A percentile compares a stretch with the other conserved stretches of the same genome.
phyloP scores from a whole-genome alignment of 2,888 invertebrate species.

The Lamproptera curius region DNA sequence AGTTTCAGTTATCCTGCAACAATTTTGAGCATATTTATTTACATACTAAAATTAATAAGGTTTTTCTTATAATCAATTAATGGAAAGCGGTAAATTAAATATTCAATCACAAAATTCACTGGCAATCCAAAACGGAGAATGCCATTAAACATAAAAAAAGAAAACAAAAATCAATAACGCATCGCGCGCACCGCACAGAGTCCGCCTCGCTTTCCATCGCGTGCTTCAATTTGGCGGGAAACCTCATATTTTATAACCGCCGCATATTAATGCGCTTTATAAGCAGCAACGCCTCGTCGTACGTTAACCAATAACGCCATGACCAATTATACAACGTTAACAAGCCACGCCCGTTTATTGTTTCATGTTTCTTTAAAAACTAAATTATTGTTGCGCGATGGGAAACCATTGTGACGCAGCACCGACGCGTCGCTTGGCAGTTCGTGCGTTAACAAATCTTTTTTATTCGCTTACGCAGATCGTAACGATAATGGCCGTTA shows the following conservation, averaged over 20 bases:
- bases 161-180: slow-evolving; percentile 2
- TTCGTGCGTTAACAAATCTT: background rate
- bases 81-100: background rate
- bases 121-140: background rate
- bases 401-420: background rate
- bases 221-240: slow-evolving; percentile 15
- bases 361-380: slow-evolving; percentile 17
- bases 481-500: background rate
- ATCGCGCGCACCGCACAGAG: background rate
- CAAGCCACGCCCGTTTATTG: slow-evolving; percentile 19
- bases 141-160: background rate
- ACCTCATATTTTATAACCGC: slow-evolving; percentile 14
- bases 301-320: slow-evolving; percentile 14
- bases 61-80: background rate
- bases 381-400: slow-evolving; percentile 4
- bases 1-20: no score
- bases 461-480: background rate
- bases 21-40: no score
- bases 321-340: slow-evolving; percentile 20
- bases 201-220: slow-evolving; percentile 4
- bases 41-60: background rate
- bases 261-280: slow-evolving; percentile 15
- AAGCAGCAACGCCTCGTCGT: slow-evolving; percentile 14
- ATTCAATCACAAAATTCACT: background rate
- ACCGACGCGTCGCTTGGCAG: background rate